Base-by-base conservation (phyloP, 2,797 vertebrate species). In the Molossus alvarezi region DNA sequence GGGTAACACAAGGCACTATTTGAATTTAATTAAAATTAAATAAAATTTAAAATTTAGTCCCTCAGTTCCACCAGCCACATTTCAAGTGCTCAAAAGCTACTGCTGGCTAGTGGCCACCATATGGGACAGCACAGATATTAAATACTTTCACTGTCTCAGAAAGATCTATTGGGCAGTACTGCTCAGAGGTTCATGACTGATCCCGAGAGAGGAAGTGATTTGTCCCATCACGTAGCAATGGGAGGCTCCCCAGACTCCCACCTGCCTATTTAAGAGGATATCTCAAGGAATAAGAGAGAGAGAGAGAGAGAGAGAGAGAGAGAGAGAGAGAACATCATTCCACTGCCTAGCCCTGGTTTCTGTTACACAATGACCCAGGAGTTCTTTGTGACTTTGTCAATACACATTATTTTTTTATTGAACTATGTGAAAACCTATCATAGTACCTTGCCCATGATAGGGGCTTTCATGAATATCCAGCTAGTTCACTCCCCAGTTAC, bases 21-120 rank as follows among this genome's bases (percentile, higher is more conserved):
- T 72, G 90, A 67, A 58, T 72, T 72, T 88, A 65, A 25, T 91
- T 76, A 55, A 81, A 87, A 90, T 53, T 37, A 80, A 72, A 62
- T 64, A 10, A 29, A 67, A 77, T 80, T 57, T 81, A 91, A 92
- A 95, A 67, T 86, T 41, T 33, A 72, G 58, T 72, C 55, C 7
- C 21, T 93, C 14, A 5, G 7, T 64, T 73, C 60, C 25, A n/a
- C 37, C 37, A 53, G 53, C 45, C 67, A 69, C 3, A 17, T 8
- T 6, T 87, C 27, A 87, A 87, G 48, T 60, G 33, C 15, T 69
- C 57, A 33, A 72, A 51, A 65, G 33, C 9, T 53, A 5, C n/a
- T 71, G 53, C 55, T 48, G 53, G 25, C 2, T 51, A 27, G 21
- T 55, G 71, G 37, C 41, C 21, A 3, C 29, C 58, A 14, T 25